A percentile compares a stretch with the other conserved stretches of the same genome.
Evolutionary conservation across 1,140 invertebrate species (phyloP).

Genomic region (Holcopasites calliopsidis): DNA sequence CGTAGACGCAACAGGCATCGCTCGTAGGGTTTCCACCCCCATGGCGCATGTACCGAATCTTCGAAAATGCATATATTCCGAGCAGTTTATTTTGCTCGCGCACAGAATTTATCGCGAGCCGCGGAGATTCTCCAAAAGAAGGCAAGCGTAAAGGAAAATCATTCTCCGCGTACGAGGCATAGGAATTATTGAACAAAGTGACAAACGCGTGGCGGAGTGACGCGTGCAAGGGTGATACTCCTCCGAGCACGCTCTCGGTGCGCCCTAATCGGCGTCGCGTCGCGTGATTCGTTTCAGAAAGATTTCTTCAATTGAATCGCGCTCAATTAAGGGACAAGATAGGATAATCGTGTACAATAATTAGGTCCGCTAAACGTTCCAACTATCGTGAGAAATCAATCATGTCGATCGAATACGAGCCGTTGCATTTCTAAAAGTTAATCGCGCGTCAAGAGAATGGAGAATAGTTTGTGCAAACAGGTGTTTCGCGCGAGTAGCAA

Average conservation of each 20-base stretch:
- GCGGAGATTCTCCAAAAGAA: background rate
- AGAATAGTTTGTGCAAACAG: background rate
- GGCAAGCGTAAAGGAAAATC: no score
- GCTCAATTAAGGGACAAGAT: no score
- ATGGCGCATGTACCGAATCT: slow-evolving; percentile 41
- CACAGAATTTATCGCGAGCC: background rate
- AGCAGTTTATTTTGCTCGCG: slow-evolving; percentile 20
- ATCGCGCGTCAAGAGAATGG: background rate
- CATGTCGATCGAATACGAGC: no score
- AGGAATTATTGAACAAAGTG: background rate
- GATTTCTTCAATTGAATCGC: background rate
- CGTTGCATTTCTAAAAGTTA: background rate
- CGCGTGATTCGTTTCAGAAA: background rate
- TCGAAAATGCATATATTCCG: slow-evolving; percentile 28
- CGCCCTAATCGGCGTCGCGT: slow-evolving; percentile 27
- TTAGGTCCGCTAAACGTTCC: background rate
- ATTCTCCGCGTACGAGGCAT: background rate
- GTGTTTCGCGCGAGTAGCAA: background rate
- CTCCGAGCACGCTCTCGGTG: slow-evolving; percentile 59
- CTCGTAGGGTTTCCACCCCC: background rate
- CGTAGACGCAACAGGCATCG: slow-evolving; percentile 12
- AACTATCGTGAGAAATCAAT: background rate
- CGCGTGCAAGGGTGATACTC: slow-evolving; percentile 63
- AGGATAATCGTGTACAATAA: no score
- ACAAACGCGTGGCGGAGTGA: background rate